Evolutionary conservation across 2,888 invertebrate species (phyloP).

Genomic region (Timema cristinae): DNA sequence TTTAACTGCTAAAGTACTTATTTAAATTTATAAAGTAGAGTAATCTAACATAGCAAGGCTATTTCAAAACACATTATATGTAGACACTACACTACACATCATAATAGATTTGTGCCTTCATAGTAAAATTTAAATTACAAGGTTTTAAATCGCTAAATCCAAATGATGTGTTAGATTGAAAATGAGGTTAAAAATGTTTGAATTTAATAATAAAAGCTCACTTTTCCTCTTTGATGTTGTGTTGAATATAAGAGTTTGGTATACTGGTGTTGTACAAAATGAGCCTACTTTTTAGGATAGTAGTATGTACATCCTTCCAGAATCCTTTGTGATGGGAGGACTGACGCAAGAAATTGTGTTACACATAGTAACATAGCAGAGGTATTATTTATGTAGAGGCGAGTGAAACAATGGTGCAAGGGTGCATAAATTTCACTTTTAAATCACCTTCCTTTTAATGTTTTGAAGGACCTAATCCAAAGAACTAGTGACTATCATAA

Average conservation of each 20-base stretch:
- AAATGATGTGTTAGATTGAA: too few species aligned
- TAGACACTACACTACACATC: constrained; percentile 1
- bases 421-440: constrained; percentile 10
- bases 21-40: constrained; percentile 4
- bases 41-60: neutral
- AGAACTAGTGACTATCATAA: constrained; percentile 9
- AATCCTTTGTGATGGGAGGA: constrained; percentile 14
- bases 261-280: constrained; percentile 10
- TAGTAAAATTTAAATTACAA: neutral
- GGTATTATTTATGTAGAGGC: neutral
- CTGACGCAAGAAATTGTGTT: constrained; percentile 1
- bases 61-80: neutral
- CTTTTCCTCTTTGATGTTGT: neutral
- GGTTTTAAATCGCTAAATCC: too few species aligned
- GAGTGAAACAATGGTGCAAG: constrained; percentile 11
- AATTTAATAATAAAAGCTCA: too few species aligned
- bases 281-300: constrained; percentile 5
- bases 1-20: constrained; percentile 3
- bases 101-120: neutral
- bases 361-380: constrained; percentile 10
- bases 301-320: constrained; percentile 12
- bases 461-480: constrained; percentile 8
- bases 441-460: constrained; percentile 12
- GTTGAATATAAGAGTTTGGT: neutral
- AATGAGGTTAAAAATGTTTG: too few species aligned